phyloP scores from a whole-genome alignment of 2,888 invertebrate species.

The Dioctria rufipes region DNA sequence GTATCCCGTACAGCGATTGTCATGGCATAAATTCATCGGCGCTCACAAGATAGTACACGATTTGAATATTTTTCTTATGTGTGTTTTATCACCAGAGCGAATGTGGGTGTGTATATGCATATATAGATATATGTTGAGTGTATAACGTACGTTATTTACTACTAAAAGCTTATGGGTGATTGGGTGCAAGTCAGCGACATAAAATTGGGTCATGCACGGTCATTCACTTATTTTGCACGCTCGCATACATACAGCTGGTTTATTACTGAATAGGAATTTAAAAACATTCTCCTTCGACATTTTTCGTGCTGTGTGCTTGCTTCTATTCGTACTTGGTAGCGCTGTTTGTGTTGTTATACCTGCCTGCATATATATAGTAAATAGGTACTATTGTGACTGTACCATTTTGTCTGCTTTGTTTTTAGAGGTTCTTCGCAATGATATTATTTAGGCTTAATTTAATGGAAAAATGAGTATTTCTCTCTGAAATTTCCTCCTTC shows the following conservation, averaged over 20 bases:
- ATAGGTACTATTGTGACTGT: not conserved
- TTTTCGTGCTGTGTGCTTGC: slow-evolving; percentile 29
- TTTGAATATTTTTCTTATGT: not conserved
- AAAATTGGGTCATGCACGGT: slow-evolving; percentile 80
- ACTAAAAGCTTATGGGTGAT: slow-evolving; percentile 42
- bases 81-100: too few species aligned
- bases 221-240: slow-evolving; percentile 67
- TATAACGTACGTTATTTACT: slow-evolving; percentile 47
- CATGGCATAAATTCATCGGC: too few species aligned
- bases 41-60: not conserved
- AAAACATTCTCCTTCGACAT: not conserved
- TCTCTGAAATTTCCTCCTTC: too few species aligned
- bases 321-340: slow-evolving; percentile 15
- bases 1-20: too few species aligned
- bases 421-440: not conserved
- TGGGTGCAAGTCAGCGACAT: slow-evolving; percentile 75
- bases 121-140: not conserved
- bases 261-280: slow-evolving; percentile 15
- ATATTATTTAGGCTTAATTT: too few species aligned
- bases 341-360: not conserved
- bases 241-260: slow-evolving; percentile 44
- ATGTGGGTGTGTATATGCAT: not conserved
- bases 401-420: slow-evolving; percentile 26
- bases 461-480: too few species aligned
- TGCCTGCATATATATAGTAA: not conserved